A percentile compares a stretch with the other conserved stretches of the same genome.
phyloP scores from a whole-genome alignment of 2,797 vertebrate genomes.

The Fistularia commersonii region DNA sequence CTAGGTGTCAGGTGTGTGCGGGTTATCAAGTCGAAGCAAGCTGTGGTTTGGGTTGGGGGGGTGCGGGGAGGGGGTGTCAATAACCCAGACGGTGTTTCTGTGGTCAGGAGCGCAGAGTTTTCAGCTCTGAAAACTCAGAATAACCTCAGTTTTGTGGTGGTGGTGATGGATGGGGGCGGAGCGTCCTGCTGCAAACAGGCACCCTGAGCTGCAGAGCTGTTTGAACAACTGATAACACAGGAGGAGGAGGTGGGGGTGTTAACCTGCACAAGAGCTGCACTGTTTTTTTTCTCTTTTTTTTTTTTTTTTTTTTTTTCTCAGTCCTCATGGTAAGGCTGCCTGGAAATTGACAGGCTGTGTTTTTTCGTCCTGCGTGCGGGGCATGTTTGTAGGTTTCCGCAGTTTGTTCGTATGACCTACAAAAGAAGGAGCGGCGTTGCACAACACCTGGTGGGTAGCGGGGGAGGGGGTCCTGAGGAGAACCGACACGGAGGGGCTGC shows the following conservation, averaged over 20 bases:
- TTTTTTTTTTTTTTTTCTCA: too few relatives aligned
- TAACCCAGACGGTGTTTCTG: too few relatives aligned
- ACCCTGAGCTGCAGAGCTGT: constrained; percentile 54
- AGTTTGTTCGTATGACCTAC: constrained; percentile 34
- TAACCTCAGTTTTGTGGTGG: constrained; percentile 1
- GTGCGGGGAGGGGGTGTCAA: too few relatives aligned
- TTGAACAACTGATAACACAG: constrained; percentile 71
- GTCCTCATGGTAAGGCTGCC: constrained; percentile 27
- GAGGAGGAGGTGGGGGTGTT: too few relatives aligned
- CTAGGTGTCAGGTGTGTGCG: constrained; percentile 62
- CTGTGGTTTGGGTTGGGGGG: too few relatives aligned
- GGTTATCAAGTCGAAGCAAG: too few relatives aligned
- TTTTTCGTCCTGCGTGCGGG: constrained; percentile 16
- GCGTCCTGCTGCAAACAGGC: constrained; percentile 34
- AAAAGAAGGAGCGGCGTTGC: constrained; percentile 47
- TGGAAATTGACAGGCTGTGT: constrained; percentile 18
- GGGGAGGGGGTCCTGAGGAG: constrained; percentile 11
- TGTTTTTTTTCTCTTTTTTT: too few relatives aligned
- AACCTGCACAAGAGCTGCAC: constrained; percentile 48
- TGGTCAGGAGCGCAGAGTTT: too few relatives aligned
- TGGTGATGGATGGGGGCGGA: constrained; percentile 25
- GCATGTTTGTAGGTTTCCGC: constrained; percentile 34
- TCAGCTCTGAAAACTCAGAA: constrained; percentile 21
- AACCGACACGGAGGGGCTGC: constrained; percentile 13
- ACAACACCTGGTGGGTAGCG: too few relatives aligned